Conservation (phyloP, 2,113 vertebrate genomes). For the Gadus macrocephalus region DNA sequence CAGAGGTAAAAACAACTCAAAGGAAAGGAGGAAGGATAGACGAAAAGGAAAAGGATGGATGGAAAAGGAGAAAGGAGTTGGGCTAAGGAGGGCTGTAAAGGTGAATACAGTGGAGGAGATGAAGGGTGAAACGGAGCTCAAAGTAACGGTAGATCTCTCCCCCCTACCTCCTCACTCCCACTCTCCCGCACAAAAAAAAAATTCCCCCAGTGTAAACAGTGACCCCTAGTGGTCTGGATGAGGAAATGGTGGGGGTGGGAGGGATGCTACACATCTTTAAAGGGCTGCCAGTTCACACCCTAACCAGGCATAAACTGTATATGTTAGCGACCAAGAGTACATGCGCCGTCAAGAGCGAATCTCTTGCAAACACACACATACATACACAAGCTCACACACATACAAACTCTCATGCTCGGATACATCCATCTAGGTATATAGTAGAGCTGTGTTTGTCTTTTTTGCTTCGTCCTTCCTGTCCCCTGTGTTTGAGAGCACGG, state of each 20-base stretch:
- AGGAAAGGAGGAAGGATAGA: slow-evolving; percentile 33
- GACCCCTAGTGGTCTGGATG: slow-evolving; percentile 51
- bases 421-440: slow-evolving; percentile 57
- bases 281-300: slow-evolving; percentile 64
- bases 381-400: slow-evolving; percentile 37
- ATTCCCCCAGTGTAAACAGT: slow-evolving; percentile 53
- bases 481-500: slow-evolving; percentile 47
- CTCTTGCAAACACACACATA: slow-evolving; percentile 33
- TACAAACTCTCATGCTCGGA: slow-evolving; percentile 44
- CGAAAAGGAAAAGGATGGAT: slow-evolving; percentile 38
- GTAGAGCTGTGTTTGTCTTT: slow-evolving; percentile 64
- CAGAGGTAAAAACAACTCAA: slow-evolving; percentile 54
- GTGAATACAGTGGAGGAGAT: slow-evolving; percentile 31
- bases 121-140: slow-evolving; percentile 33
- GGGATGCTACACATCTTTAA: slow-evolving; percentile 44
- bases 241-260: slow-evolving; percentile 29
- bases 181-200: slow-evolving; percentile 11
- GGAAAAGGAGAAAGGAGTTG: slow-evolving; percentile 43
- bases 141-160: slow-evolving; percentile 55
- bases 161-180: slow-evolving; percentile 21
- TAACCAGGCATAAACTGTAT: slow-evolving; percentile 71
- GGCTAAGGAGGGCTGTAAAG: slow-evolving; percentile 41
- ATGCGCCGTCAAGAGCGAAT: slow-evolving; percentile 59
- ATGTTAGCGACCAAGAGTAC: slow-evolving; percentile 65
- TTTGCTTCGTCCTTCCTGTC: slow-evolving; percentile 40